phyloP scores from a whole-genome alignment of 2,888 invertebrate genomes.

The Drosophila planitibia region DNA sequence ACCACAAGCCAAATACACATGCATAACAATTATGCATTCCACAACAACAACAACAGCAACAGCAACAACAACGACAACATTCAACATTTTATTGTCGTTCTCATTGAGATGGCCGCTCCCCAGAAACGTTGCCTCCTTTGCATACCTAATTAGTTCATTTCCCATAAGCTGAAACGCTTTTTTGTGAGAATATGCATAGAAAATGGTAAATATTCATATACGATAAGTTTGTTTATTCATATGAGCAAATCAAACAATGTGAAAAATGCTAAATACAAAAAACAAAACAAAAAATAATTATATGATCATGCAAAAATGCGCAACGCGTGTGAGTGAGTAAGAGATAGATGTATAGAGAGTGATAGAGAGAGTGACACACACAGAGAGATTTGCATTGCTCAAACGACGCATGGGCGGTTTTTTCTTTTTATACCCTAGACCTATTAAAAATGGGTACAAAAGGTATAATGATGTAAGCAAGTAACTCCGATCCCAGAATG shows the following conservation, averaged over 20 bases:
- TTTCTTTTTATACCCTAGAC: slow-evolving; percentile 9
- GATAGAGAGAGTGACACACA: background rate
- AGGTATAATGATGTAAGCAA: background rate
- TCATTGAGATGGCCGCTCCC: slow-evolving; percentile 41
- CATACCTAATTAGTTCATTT: slow-evolving; percentile 72
- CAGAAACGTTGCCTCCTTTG: slow-evolving; percentile 49
- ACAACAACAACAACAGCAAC: background rate
- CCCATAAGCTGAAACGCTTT: slow-evolving; percentile 35
- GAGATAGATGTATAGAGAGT: background rate
- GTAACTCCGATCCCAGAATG: background rate
- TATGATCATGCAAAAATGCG: slow-evolving; percentile 61
- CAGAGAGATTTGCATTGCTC: slow-evolving; percentile 46
- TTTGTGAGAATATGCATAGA: slow-evolving; percentile 52
- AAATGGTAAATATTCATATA: slow-evolving; percentile 48
- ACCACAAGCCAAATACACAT: background rate
- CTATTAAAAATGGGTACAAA: background rate
- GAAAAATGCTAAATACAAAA: slow-evolving; percentile 20
- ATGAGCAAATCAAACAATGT: slow-evolving; percentile 39
- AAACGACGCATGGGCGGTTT: slow-evolving; percentile 39
- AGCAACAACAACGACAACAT: slow-evolving; percentile 2
- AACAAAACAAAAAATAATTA: slow-evolving; percentile 21
- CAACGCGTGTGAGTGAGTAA: background rate
- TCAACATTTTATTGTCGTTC: slow-evolving; percentile 22
- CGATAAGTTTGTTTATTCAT: background rate
- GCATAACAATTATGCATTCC: slow-evolving; percentile 43